phyloP scores from a whole-genome alignment of 2,888 invertebrate species.

The Aporophyla nigra region DNA sequence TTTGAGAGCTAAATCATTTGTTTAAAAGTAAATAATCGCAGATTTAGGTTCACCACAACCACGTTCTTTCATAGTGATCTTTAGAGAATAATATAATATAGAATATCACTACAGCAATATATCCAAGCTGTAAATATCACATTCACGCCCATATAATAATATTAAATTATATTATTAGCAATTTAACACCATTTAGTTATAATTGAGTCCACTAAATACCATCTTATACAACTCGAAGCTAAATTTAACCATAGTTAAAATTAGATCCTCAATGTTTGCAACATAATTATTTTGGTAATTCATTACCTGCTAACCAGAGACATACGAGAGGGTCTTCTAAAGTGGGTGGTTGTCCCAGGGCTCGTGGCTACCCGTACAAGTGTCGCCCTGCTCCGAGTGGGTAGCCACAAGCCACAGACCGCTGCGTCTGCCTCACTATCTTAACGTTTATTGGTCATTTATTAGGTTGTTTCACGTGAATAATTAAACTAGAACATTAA shows the following conservation, averaged over 20 bases:
- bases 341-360: constrained; percentile 40
- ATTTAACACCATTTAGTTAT: neutral
- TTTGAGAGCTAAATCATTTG: neutral
- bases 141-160: no score
- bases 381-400: constrained; percentile 47
- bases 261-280: constrained; percentile 23
- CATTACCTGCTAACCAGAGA: constrained; percentile 50
- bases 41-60: neutral
- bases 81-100: neutral
- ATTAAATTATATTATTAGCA: neutral
- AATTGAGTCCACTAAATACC: neutral
- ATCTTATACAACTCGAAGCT: neutral
- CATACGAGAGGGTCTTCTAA: constrained; percentile 35
- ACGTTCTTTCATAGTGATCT: neutral
- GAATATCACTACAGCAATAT: neutral
- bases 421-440: constrained; percentile 43
- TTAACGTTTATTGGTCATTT: constrained; percentile 59
- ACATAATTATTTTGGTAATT: constrained; percentile 44
- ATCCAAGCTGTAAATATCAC: no score
- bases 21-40: neutral
- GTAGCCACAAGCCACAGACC: constrained; percentile 47
- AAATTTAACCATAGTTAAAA: neutral
- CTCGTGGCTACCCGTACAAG: constrained; percentile 48
- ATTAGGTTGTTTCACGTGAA: constrained; percentile 41
- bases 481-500: constrained; percentile 10